These are phyloP conservation scores for Dicentrarchus labrax DNA, from an alignment of 2,113 vertebrate genomes.

Conservation along the genomic window DNA sequence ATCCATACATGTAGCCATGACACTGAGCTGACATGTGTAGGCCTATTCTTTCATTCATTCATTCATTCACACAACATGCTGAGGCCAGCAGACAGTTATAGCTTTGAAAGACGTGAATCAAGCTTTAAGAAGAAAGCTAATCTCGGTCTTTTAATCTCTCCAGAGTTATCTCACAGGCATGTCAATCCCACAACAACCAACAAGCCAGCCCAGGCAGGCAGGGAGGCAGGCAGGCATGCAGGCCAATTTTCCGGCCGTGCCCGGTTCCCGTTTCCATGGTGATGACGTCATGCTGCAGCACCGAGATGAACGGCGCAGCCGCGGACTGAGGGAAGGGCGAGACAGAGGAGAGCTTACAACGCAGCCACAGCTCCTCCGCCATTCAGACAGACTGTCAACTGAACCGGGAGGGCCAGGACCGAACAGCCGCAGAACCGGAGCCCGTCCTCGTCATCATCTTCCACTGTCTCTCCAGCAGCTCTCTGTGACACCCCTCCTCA, in stretches of 20 bases:
- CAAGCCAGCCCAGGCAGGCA: neutral
- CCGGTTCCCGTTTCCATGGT: constrained; percentile 73
- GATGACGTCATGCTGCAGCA: constrained; percentile 81
- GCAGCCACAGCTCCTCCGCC: constrained; percentile 48
- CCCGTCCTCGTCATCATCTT: neutral
- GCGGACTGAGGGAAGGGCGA: constrained; percentile 27
- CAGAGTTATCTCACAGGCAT: neutral
- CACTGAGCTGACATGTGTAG: neutral
- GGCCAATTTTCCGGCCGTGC: constrained; percentile 46
- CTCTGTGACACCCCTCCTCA: neutral
- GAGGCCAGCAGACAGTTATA: neutral
- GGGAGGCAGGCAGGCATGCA: neutral
- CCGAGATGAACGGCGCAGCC: constrained; percentile 55
- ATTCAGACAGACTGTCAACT: constrained; percentile 46
- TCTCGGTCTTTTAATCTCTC: neutral
- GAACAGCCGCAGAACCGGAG: neutral
- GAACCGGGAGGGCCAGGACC: constrained; percentile 11
- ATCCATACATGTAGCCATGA: neutral
- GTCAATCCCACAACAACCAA: neutral
- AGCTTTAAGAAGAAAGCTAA: neutral
- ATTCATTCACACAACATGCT: neutral
- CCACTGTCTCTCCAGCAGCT: neutral
- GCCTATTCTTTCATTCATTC: no score
- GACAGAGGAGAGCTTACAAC: neutral
- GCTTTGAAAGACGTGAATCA: neutral